Conservation (phyloP, 2,797 vertebrate genomes). For the Sebastes itinus region DNA sequence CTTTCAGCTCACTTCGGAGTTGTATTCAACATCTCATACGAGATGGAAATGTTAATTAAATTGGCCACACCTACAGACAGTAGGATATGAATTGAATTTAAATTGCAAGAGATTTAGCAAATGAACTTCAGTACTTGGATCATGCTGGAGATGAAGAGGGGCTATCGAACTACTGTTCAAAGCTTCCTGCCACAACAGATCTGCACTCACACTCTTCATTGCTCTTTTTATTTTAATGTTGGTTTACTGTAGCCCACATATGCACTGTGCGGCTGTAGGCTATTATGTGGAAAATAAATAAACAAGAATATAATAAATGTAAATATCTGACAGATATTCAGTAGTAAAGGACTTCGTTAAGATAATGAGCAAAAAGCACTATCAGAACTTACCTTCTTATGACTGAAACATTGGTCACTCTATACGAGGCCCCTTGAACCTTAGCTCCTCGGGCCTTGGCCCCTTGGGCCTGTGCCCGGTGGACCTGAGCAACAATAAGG, state of each 20-base stretch:
- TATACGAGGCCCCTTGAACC: too few species aligned
- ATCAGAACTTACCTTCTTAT: not conserved
- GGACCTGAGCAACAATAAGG: not conserved
- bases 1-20: not conserved
- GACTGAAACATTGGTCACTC: not conserved
- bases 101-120: not conserved
- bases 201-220: too few species aligned
- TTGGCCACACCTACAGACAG: not conserved
- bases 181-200: too few species aligned
- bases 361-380: not conserved
- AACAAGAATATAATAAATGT: not conserved
- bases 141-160: too few species aligned
- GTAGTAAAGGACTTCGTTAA: not conserved
- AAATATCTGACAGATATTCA: not conserved
- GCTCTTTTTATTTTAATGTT: not conserved
- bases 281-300: not conserved
- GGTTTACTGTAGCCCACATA: not conserved
- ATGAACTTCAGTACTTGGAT: too few species aligned
- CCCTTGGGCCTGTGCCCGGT: too few species aligned
- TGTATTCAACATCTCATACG: not conserved
- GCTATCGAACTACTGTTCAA: too few species aligned
- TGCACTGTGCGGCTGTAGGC: not conserved
- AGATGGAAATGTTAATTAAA: not conserved
- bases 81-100: not conserved
- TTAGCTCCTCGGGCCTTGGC: too few species aligned